These are phyloP conservation scores for Porites divaricata DNA, from an alignment of 92 coral and sea anemone species.

Conservation along the genomic window DNA sequence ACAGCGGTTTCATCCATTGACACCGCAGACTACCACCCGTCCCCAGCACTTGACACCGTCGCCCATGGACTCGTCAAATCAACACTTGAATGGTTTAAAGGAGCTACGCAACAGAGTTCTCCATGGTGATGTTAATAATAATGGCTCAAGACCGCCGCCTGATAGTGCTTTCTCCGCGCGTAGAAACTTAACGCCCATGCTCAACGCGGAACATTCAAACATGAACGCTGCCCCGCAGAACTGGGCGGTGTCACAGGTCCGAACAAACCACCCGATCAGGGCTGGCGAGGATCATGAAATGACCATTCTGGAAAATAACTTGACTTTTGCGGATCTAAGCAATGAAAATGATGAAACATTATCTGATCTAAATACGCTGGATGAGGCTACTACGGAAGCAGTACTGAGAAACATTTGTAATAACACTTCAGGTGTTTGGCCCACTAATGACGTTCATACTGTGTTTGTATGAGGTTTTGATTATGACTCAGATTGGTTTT, in stretches of 20 bases:
- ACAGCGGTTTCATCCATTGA: constrained; percentile 93
- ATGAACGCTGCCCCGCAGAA: constrained; percentile 48
- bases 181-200: constrained; percentile 84
- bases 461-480: no score
- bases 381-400: constrained; percentile 89
- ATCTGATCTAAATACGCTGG: constrained; percentile 81
- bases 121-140: constrained; percentile 97
- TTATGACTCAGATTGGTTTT: no score
- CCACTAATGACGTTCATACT: constrained; percentile 67
- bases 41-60: constrained; percentile 82
- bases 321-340: constrained; percentile 85
- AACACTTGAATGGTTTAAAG: constrained; percentile 89
- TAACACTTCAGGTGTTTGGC: constrained; percentile 94
- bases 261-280: constrained; percentile 47
- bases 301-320: constrained; percentile 81
- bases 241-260: constrained; percentile 52
- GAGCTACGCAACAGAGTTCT: constrained; percentile 95
- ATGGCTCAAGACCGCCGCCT: constrained; percentile 83
- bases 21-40: constrained; percentile 92
- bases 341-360: constrained; percentile 78
- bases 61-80: constrained; percentile 86
- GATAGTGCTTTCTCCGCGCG: constrained; percentile 86
- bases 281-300: constrained; percentile 89
- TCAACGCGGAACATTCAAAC: constrained; percentile 75
- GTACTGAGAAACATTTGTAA: constrained; percentile 90